Base-by-base conservation (phyloP, 2,888 invertebrate genomes). In the Nysson spinosus region DNA sequence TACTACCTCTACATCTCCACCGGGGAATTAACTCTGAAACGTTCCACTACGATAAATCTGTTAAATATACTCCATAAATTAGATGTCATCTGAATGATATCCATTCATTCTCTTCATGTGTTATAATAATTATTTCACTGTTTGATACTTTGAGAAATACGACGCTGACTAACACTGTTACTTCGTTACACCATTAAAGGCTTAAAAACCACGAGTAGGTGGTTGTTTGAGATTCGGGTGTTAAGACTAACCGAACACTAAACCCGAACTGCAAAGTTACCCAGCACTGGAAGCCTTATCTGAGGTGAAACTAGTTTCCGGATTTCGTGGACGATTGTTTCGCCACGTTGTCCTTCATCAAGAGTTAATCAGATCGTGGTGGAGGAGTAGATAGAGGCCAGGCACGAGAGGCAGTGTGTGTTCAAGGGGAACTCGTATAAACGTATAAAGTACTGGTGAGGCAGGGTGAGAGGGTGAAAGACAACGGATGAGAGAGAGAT, bases 361-460 rank as follows among this genome's bases (percentile, higher is more conserved):
- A 52, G 64, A 22, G 50, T 46, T 69, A 62, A 69, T 69, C 63
- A 54, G 63, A 50, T 58, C 46, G 46, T 28, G 3, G 14, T 7
- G 28, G 20, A 17, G 12, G 16, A 9, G 24, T 16, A n/a, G 4
- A n/a, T 9, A 28, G 20, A n/a, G n/a, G n/a, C n/a, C n/a, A n/a
- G n/a, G n/a, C n/a, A n/a, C n/a, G n/a, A n/a, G n/a, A n/a, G n/a
- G n/a, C n/a, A n/a, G n/a, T n/a, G n/a, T n/a, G n/a, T n/a, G n/a
- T n/a, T n/a, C n/a, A n/a, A n/a, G 12, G 9, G 34, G 49, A 22
- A 37, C 26, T 24, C 17, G 7, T 20, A 30, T 11, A 20, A 37
- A 24, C n/a, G n/a, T n/a, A n/a, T n/a, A n/a, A n/a, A n/a, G n/a
- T n/a, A n/a, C 7, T 20, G 11, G 22, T n/a, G 28, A 42, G 34